These are phyloP conservation scores for Matsumyia berberina DNA, from an alignment of 2,888 invertebrate genomes.

Conservation along the genomic window DNA sequence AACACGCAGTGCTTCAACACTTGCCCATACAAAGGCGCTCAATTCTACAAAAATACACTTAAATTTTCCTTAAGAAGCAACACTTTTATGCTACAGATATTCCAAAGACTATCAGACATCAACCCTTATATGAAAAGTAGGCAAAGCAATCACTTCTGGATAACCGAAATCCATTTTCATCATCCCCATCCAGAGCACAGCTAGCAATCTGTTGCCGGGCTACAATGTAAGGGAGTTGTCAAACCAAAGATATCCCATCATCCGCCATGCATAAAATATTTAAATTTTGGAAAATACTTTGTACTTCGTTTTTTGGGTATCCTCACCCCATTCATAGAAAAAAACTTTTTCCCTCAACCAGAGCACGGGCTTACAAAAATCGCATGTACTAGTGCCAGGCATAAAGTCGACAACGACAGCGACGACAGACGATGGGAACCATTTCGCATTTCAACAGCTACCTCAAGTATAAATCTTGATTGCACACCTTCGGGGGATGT, in stretches of 20 bases:
- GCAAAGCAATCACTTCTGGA: no score
- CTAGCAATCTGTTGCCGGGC: neutral
- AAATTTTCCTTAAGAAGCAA: no score
- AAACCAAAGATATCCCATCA: neutral
- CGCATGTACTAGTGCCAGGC: neutral
- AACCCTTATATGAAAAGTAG: no score
- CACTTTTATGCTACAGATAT: no score
- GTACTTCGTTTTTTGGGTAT: neutral
- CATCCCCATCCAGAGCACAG: neutral
- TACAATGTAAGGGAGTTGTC: neutral
- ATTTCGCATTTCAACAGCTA: neutral
- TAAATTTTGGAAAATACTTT: neutral
- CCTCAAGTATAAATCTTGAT: neutral
- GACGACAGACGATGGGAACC: neutral
- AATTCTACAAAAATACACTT: no score
- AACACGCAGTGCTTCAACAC: no score
- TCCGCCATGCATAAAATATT: neutral
- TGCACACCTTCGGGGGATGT: slow-evolving; percentile 5
- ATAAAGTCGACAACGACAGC: neutral
- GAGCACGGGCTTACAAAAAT: neutral
- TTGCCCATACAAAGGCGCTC: no score
- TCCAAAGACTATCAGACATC: no score
- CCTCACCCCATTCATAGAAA: slow-evolving; percentile 7
- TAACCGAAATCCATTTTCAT: neutral
- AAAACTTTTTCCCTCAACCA: slow-evolving; percentile 5